Percentiles rank a stretch among this genome's conserved stretches.
Conservation (phyloP, 2,797 vertebrate genomes). For the Erethizon dorsatum region DNA sequence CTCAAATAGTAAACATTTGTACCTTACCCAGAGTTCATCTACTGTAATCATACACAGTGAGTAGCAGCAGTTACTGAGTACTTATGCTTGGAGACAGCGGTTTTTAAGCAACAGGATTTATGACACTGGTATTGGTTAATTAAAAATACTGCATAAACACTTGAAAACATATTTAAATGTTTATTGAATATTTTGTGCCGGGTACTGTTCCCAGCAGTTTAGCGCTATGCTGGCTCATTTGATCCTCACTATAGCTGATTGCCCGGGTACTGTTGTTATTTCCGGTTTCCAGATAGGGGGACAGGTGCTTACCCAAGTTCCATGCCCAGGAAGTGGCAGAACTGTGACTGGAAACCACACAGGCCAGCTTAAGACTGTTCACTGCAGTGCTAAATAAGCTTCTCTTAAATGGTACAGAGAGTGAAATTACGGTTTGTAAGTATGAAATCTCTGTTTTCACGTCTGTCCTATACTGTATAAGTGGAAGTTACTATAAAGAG, state of each 20-base stretch:
- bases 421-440: conserved; percentile 16
- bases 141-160: not conserved
- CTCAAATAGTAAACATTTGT: not conserved
- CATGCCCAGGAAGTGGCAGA: not conserved
- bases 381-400: not conserved
- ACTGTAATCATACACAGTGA: not conserved
- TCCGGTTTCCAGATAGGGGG: not conserved
- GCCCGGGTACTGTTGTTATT: not conserved
- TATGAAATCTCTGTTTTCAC: not conserved
- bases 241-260: not conserved
- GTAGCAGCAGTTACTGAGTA: conserved; percentile 19
- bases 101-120: conserved; percentile 3
- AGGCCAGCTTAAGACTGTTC: not conserved
- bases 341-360: not conserved
- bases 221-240: not conserved
- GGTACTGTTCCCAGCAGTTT: not conserved
- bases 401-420: not conserved
- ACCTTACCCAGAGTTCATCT: not conserved
- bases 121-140: not conserved
- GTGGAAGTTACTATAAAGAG: conserved; percentile 16
- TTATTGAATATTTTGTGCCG: not conserved
- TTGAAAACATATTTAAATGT: not conserved
- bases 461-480: not conserved
- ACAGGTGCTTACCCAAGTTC: not conserved
- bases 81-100: not conserved